These are phyloP conservation scores for Drosophila putrida DNA, from an alignment of 2,888 invertebrate species.

Conservation along the genomic window DNA sequence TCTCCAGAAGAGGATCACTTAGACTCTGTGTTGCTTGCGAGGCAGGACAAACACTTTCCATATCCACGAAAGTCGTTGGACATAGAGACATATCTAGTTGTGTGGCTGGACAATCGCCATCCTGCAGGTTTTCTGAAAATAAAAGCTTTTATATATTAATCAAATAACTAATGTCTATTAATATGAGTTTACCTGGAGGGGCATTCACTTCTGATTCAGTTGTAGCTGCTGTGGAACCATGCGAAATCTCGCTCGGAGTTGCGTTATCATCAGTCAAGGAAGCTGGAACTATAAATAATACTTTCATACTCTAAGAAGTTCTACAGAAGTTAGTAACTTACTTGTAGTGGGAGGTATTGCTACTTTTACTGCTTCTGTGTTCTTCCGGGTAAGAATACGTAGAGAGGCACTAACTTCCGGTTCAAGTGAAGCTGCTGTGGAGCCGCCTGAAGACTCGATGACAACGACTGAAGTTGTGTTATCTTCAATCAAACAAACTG, in stretches of 20 bases:
- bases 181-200: background rate
- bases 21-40: slow-evolving; percentile 29
- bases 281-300: slow-evolving; percentile 19
- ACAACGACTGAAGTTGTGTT: background rate
- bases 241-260: background rate
- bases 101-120: slow-evolving; percentile 40
- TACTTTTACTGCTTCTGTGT: background rate
- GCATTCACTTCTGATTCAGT: background rate
- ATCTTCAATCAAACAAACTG: slow-evolving; percentile 18
- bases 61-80: slow-evolving; percentile 46
- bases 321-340: background rate
- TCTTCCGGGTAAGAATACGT: background rate
- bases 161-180: background rate
- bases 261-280: slow-evolving; percentile 9
- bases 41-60: slow-evolving; percentile 23
- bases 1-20: slow-evolving; percentile 51
- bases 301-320: fast-evolving
- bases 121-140: background rate
- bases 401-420: background rate
- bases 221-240: background rate
- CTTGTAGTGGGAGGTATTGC: background rate
- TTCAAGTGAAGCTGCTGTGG: background rate
- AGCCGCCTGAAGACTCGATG: background rate
- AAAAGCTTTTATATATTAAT: background rate
- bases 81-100: slow-evolving; percentile 19